Percentiles rank a stretch among this genome's conserved stretches.
Conservation (phyloP, 2,113 vertebrate species). For the Coptodon rendalli region DNA sequence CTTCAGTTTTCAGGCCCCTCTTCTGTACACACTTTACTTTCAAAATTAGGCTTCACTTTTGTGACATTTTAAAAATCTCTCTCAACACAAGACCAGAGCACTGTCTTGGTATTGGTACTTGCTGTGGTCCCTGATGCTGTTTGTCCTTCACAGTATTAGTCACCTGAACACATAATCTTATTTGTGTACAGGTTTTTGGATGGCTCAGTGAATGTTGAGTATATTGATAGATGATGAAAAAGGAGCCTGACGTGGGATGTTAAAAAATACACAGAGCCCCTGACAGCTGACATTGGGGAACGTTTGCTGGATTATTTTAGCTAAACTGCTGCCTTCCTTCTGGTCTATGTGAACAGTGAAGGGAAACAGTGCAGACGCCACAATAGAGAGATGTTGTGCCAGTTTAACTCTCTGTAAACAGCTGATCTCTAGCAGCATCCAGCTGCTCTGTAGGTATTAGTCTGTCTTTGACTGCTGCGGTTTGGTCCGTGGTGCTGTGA, state of each 20-base stretch:
- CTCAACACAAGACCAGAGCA: neutral
- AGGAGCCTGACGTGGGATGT: neutral
- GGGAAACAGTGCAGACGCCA: neutral
- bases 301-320: neutral
- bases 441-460: neutral
- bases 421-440: neutral
- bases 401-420: neutral
- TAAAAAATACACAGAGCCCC: neutral
- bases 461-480: neutral
- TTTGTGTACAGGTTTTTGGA: neutral
- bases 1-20: neutral
- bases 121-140: neutral
- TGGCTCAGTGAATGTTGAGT: neutral
- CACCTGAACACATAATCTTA: too few relatives aligned
- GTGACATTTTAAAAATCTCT: neutral
- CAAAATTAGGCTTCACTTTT: neutral
- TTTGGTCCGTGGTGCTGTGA: neutral
- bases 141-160: neutral
- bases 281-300: neutral
- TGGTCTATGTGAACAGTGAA: neutral
- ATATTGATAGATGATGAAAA: neutral
- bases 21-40: neutral
- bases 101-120: neutral
- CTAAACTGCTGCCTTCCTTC: neutral
- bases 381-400: neutral